phyloP scores from a whole-genome alignment of 2,888 invertebrate species.

The Eristalis intricaria region DNA sequence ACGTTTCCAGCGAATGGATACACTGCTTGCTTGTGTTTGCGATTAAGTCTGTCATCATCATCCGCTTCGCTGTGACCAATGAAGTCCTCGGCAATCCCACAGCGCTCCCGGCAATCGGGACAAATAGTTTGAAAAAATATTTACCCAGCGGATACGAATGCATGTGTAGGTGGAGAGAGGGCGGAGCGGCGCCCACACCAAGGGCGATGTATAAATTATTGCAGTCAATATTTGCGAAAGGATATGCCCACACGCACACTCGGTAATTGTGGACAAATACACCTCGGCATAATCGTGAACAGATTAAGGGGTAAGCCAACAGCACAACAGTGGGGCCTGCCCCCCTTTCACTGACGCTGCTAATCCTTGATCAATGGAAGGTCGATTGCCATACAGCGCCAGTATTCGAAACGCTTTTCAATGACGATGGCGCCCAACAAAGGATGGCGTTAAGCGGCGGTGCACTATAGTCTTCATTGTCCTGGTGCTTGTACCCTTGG shows the following conservation, averaged over 20 bases:
- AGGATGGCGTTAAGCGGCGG: constrained; percentile 52
- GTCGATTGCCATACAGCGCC: constrained; percentile 47
- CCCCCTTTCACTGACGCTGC: background rate
- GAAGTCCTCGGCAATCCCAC: too few species aligned
- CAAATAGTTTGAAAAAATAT: constrained; percentile 38
- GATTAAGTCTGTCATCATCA: background rate
- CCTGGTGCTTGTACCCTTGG: background rate
- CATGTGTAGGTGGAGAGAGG: background rate
- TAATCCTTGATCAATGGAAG: constrained; percentile 53
- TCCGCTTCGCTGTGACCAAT: background rate
- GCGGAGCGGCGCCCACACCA: background rate
- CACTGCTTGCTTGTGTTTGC: background rate
- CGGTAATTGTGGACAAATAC: constrained; percentile 62
- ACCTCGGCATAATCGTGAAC: constrained; percentile 36
- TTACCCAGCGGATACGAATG: constrained; percentile 11
- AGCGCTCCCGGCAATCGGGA: background rate
- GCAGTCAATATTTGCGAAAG: constrained; percentile 54
- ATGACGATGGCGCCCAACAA: constrained; percentile 56
- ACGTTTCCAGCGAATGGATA: constrained; percentile 47
- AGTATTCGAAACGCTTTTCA: constrained; percentile 60
- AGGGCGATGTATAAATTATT: constrained; percentile 43
- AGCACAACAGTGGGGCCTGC: background rate
- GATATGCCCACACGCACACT: constrained; percentile 50
- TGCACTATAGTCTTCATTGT: constrained; percentile 55
- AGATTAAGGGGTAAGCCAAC: constrained; percentile 38